Base-by-base conservation (phyloP, 1,140 invertebrate species). In the Penaeus vannamei region DNA sequence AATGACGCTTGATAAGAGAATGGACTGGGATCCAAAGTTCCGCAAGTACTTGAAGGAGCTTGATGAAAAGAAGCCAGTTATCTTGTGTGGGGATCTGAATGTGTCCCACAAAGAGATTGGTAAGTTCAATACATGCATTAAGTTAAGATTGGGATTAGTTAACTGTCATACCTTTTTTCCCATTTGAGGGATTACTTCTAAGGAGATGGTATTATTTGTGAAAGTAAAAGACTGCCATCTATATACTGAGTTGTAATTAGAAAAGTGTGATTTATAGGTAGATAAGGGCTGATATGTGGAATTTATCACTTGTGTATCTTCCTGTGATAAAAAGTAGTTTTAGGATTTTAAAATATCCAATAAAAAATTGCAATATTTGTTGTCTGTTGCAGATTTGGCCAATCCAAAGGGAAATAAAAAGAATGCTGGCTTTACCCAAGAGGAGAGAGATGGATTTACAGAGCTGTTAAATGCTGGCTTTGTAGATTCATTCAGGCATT, bases 21-120 rank as follows among this genome's bases (percentile, higher is more conserved):
- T 97, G 92, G 94, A 97, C 92, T 99, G 98, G 98, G 98, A 99
- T 93, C 93, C 95, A 90, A 94, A 95, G 42, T 98, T 99, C 92
- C 94, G 95, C 89, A 94, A 95, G 29, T 96, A 96, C 93, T 92
- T 99, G 17, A 95, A 96, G 92, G 93, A 95, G 80, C 94, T 99
- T 29, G 97, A 99, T 93, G 94, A 95, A 86, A 96, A 96, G 81
- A 99, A 99, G 93, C 97, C 98, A 23, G 97, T 99, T 0, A 96
- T 99, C 80, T 94, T 99, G 90, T 97, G 96, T 93, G 98, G 99
- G 2, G 99, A 99, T 93, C 96, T 99, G 94, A 99, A 99, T 94
- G 98, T 99, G 10, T 96, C 98, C 77, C 98, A 99, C 93, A 93
- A 96, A 91, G 97, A 98, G 94, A 99, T 99, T 92, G 97, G 97